These are phyloP conservation scores for Sinohyriopsis cumingii DNA, from an alignment of 2,888 invertebrate genomes.

Conservation along the genomic window DNA sequence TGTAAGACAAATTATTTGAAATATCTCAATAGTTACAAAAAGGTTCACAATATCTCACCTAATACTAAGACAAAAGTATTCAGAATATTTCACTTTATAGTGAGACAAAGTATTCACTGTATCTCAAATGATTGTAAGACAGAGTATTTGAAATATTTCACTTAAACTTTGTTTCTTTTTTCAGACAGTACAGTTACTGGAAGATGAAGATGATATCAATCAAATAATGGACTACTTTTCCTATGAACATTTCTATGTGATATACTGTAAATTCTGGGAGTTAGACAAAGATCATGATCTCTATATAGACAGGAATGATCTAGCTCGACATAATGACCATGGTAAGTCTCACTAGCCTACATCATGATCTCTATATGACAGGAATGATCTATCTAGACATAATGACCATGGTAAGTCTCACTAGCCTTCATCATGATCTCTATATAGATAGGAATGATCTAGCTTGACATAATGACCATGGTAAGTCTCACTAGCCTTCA, in stretches of 20 bases:
- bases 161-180: slow-evolving; percentile 16
- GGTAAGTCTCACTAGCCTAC: no score
- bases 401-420: no score
- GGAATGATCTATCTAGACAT: no score
- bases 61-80: not conserved
- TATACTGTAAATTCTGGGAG: slow-evolving; percentile 99
- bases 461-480: no score
- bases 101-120: not conserved
- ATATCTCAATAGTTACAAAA: not conserved
- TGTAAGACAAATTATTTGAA: no score
- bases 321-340: slow-evolving; percentile 95
- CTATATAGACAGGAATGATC: slow-evolving; percentile 93
- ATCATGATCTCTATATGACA: no score
- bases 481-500: no score
- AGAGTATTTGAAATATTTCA: slow-evolving; percentile 29
- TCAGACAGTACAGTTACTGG: slow-evolving; percentile 81
- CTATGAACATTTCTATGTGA: slow-evolving; percentile 99
- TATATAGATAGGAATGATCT: no score
- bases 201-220: slow-evolving; percentile 98
- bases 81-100: slow-evolving; percentile 30
- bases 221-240: slow-evolving; percentile 85
- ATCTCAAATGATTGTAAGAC: not conserved
- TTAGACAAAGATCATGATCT: slow-evolving; percentile 98
- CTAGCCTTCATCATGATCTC: no score
- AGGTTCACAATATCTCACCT: not conserved